Base-by-base conservation (phyloP, 2,888 invertebrate species). In the Mythimna lalbum region DNA sequence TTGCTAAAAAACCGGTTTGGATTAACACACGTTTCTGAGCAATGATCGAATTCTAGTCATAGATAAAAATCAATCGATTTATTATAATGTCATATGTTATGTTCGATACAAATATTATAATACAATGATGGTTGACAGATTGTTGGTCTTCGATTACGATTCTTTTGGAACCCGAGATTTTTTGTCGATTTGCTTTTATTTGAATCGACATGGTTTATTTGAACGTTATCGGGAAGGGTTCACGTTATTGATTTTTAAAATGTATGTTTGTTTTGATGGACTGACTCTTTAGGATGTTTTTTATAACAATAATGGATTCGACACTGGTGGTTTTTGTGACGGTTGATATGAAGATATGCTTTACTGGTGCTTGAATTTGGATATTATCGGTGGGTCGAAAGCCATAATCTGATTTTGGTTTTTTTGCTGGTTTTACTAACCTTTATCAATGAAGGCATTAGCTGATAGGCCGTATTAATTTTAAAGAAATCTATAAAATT, bases 41-140 rank as follows among this genome's bases (percentile, higher is more conserved):
- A 47, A 56, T 53, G 23, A 39, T 7, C 39, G 4, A 52, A 50
- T 64, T 70, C 53, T 57, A 69, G 60, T n/a, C 47, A 50, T 27
- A 53, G 66, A 81, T 71, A 68, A 47, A 27, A 67, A 76, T 64
- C 71, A 52, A 84, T 61, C 60, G 88, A 86, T 84, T 86, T 87
- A 88, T 90, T 90, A 90, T 90, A 76, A 61, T 86, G 83, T 85
- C 81, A 86, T 86, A 87, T 81, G 78, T 72, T 72, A 65, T 75
- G 69, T 78, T 84, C 87, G 80, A 86, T 87, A 82, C 75, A 86
- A 90, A 84, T 88, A 92, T 91, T 91, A 90, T 84, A 93, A 92
- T 90, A 93, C 93, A 93, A 93, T 92, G 90, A 89, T 87, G 91
- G 92, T 92, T 94, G 95, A 95, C 95, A 95, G 95, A 95, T 95